Base-by-base conservation (phyloP, 2,888 invertebrate species). In the Lamellibrachia satsuma region DNA sequence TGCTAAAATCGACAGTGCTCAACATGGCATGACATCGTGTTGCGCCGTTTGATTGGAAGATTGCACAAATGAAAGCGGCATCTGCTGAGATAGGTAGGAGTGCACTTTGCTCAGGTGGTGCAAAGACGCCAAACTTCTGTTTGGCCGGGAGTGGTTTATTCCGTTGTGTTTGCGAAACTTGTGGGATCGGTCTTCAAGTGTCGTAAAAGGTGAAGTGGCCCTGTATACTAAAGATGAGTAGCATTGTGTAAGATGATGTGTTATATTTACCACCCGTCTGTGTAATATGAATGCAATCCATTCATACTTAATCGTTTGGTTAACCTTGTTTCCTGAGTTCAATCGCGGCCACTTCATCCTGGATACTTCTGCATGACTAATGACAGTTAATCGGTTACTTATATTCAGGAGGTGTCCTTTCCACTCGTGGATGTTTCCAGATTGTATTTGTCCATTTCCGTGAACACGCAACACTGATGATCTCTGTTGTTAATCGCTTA, bases 161-260 rank as follows among this genome's bases (percentile, higher is more conserved):
- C n/a, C 22, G 75, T 22, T 22, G 75, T 22, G 75, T 15, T 6
- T 15, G 6, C 6, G 22, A 22, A 75, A 22, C 75, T n/a, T 6
- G 75, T 75, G 22, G 75, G 75, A 75, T 75, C 15, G 75, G 75
- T 15, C 22, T 6, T 75, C 75, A 75, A 75, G 75, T 75, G 75
- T 75, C 22, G 75, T 2, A 15, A n/a, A 75, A 22, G 9, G 55
- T 55, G 55, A n/a, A 55, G 55, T 55, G 55, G 75, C 6, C 0
- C 6, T 4, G 22, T 15, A 2, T 6, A 15, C 75, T 11, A 22
- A 15, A 75, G 75, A 15, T n/a, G 22, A 75, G 75, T 75, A 75
- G 75, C 75, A 75, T 75, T 75, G 75, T 75, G 75, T 75, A 75
- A 75, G 22, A n/a, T 75, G 75, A 75, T n/a, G 75, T 75, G 75